A percentile compares a stretch with the other conserved stretches of the same genome.
These are phyloP conservation scores for Himalopsyche japonica DNA, from an alignment of 2,888 invertebrate genomes.

Conservation along the genomic window DNA sequence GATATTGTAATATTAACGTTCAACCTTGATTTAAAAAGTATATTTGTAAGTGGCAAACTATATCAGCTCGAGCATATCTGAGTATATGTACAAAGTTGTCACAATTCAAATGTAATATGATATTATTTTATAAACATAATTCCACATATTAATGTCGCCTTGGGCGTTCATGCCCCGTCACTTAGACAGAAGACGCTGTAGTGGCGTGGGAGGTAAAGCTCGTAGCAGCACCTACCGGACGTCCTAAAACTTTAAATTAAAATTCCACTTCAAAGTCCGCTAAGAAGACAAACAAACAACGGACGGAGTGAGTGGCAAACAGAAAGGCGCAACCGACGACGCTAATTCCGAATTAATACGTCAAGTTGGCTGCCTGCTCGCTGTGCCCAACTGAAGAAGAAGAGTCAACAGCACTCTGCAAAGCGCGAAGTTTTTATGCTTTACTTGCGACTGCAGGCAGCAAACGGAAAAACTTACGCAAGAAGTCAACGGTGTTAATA, in stretches of 20 bases:
- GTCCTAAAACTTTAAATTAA: slow-evolving; percentile 38
- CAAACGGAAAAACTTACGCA: no score
- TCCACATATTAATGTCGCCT: no score
- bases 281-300: slow-evolving; percentile 32
- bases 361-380: slow-evolving; percentile 21
- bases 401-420: not conserved
- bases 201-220: not conserved
- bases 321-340: slow-evolving; percentile 5
- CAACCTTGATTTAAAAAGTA: no score
- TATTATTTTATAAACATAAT: no score
- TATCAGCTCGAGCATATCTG: no score
- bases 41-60: no score
- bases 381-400: not conserved
- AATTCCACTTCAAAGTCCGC: slow-evolving; percentile 33
- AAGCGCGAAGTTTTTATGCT: not conserved
- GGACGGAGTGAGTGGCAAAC: slow-evolving; percentile 2
- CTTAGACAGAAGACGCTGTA: no score
- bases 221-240: slow-evolving; percentile 2
- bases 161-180: no score
- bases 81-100: no score
- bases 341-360: slow-evolving; percentile 39
- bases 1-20: no score
- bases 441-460: not conserved
- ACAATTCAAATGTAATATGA: no score
- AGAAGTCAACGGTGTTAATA: no score